Conservation (phyloP, 1,140 invertebrate species). For the Brachionus sp. region DNA sequence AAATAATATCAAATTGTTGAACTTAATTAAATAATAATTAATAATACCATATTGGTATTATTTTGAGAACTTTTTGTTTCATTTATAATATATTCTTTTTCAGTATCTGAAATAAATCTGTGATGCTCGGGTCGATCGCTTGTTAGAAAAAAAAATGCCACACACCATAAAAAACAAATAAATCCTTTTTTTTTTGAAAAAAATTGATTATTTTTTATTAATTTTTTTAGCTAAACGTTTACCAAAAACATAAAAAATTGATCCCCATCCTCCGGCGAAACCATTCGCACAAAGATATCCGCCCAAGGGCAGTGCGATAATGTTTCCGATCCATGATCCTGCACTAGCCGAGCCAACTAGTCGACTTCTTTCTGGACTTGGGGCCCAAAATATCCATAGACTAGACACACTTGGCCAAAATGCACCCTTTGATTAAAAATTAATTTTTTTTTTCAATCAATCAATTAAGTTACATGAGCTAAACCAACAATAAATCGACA, state of each 20-base stretch:
- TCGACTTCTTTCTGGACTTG: constrained; percentile 51
- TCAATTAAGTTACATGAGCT: constrained; percentile 4
- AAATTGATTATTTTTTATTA: not conserved
- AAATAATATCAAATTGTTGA: not conserved
- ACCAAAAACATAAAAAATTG: constrained; percentile 46
- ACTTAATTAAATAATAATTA: not conserved
- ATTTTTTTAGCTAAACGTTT: not conserved
- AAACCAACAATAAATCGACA: constrained; percentile 39
- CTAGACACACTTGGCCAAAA: constrained; percentile 50
- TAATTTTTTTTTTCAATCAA: not conserved
- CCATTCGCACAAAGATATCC: constrained; percentile 44
- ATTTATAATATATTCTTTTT: constrained; percentile 35
- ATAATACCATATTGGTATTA: constrained; percentile 2
- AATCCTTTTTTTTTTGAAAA: constrained; percentile 48
- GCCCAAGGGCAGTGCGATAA: constrained; percentile 33
- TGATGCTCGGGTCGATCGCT: constrained; percentile 66
- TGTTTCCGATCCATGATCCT: constrained; percentile 48
- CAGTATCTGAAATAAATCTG: not conserved
- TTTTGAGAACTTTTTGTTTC: not conserved
- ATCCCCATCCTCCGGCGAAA: constrained; percentile 41
- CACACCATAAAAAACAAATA: constrained; percentile 74
- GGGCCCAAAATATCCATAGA: constrained; percentile 56
- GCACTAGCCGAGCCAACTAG: constrained; percentile 52
- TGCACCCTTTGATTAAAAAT: constrained; percentile 47
- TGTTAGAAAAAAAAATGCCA: constrained; percentile 77